phyloP scores from a whole-genome alignment of 2,888 invertebrate species.

The Mythimna lalbum region DNA sequence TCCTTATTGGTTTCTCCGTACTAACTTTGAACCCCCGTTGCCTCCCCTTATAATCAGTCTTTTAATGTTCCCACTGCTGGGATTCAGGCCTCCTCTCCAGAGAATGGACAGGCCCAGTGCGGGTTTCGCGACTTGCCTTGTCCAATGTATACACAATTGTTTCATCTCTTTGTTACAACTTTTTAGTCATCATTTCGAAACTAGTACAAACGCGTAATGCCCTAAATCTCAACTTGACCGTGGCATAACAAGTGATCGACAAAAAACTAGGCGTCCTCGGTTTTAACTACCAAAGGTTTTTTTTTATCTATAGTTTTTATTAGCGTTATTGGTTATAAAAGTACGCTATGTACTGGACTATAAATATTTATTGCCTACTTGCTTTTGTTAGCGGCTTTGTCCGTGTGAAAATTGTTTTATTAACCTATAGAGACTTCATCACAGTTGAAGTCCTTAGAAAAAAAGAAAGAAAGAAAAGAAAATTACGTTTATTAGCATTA shows the following conservation, averaged over 20 bases:
- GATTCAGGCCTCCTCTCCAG: no score
- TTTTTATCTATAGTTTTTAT: conserved; percentile 60
- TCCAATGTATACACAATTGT: neutral
- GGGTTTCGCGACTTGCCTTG: no score
- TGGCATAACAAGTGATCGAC: conserved; percentile 61
- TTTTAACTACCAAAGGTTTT: conserved; percentile 58
- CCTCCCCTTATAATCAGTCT: no score
- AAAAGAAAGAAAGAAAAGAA: no score
- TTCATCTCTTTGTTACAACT: neutral
- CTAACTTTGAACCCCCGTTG: no score
- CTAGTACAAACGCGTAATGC: conserved; percentile 41
- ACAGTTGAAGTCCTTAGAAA: no score
- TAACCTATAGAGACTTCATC: no score
- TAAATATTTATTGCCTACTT: conserved; percentile 1
- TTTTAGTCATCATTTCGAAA: conserved; percentile 42
- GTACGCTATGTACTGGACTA: neutral
- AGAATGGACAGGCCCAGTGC: no score
- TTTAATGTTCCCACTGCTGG: no score
- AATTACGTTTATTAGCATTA: no score
- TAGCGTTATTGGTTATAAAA: conserved; percentile 29
- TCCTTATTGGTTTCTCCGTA: no score
- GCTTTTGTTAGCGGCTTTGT: neutral
- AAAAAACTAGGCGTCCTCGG: conserved; percentile 75
- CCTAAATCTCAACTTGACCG: conserved; percentile 68
- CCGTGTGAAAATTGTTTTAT: neutral